Evolutionary conservation across 92 coral and sea anemone species (phyloP).

Genomic region (Epizoanthus stellaris): DNA sequence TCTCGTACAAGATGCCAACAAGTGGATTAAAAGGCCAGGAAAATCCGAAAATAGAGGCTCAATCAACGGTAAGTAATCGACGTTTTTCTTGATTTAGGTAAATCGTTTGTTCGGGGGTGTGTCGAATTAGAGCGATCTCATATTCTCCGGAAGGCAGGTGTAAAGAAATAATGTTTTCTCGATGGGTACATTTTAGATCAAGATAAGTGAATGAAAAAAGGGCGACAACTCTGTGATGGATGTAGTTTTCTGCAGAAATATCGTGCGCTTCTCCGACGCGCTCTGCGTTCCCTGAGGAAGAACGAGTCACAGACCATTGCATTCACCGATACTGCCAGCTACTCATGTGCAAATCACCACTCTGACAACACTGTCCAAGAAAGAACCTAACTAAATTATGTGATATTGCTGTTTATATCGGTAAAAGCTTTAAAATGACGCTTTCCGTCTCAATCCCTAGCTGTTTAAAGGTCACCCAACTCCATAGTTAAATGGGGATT

Average conservation of each 20-base stretch:
- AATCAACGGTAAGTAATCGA: conserved; percentile 3
- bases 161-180: not conserved
- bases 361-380: not conserved
- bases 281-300: not conserved
- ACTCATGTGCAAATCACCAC: not conserved
- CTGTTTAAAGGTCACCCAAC: not conserved
- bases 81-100: not conserved
- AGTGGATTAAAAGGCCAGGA: not conserved
- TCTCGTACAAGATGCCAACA: conserved; percentile 16
- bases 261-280: not conserved
- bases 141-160: not conserved
- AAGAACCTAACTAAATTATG: not conserved
- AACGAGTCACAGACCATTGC: conserved; percentile 15
- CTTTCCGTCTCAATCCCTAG: not conserved
- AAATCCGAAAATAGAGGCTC: not conserved
- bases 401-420: too few species aligned
- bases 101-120: conserved; percentile 14
- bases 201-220: not conserved
- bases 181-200: not conserved
- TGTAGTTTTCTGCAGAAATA: not conserved
- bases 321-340: not conserved
- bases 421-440: not conserved
- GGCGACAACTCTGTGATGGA: not conserved
- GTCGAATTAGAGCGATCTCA: conserved; percentile 4
- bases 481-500: conserved; percentile 29